phyloP scores from a whole-genome alignment of 2,888 invertebrate genomes.

The Chrysodeixis includens region DNA sequence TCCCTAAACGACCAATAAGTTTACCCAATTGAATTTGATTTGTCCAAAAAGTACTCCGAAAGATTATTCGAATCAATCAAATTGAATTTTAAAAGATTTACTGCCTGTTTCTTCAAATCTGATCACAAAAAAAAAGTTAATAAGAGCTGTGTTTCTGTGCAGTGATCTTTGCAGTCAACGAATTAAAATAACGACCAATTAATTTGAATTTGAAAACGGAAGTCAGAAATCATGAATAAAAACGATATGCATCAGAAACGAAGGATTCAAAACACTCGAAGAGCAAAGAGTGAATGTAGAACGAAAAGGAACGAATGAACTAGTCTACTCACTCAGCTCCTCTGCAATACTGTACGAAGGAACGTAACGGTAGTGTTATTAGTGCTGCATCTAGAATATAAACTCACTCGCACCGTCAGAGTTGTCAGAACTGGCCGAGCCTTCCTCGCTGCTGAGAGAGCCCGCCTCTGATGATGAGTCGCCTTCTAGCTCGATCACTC shows the following conservation, averaged over 20 bases:
- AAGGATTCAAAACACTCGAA: background rate
- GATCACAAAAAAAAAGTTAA: no score
- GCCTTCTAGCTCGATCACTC: constrained; percentile 87
- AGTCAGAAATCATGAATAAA: background rate
- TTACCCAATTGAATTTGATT: background rate
- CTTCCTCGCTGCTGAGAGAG: constrained; percentile 91
- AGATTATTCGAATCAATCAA: no score
- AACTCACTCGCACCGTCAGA: constrained; percentile 84
- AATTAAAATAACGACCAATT: no score
- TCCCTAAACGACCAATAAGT: background rate
- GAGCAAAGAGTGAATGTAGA: background rate
- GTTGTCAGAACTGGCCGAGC: constrained; percentile 92
- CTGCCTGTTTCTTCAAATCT: no score
- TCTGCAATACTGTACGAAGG: background rate
- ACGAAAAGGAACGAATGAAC: background rate
- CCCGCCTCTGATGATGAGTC: constrained; percentile 93
- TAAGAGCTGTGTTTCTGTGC: no score
- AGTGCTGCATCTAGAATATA: constrained; percentile 30
- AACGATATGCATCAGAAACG: background rate
- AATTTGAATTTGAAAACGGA: background rate
- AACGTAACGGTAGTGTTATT: constrained; percentile 15
- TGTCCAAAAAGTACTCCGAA: background rate
- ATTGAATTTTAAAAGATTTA: no score
- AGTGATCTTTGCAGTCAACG: no score
- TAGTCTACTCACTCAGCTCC: constrained; percentile 1